Percentiles rank a stretch among this genome's conserved stretches.
phyloP scores from a whole-genome alignment of 2,113 vertebrate genomes.

The Rana temporaria region DNA sequence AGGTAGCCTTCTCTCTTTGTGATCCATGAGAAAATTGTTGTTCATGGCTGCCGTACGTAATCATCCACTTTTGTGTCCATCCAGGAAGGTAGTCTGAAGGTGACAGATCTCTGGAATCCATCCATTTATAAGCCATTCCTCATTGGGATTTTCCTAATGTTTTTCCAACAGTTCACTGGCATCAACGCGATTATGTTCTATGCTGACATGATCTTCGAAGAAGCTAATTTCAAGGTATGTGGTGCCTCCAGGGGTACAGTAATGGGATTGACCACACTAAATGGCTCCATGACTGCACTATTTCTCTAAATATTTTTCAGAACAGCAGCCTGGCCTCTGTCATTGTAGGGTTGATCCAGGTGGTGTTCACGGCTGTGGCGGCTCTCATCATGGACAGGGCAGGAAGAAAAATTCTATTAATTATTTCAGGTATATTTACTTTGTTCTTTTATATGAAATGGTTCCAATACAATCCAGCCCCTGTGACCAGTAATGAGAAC shows the following conservation, averaged over 20 bases:
- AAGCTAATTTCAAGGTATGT: conserved; percentile 85
- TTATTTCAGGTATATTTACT: conserved; percentile 79
- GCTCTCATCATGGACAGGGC: conserved; percentile 88
- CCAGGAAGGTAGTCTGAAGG: conserved; percentile 70
- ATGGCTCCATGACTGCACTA: neutral
- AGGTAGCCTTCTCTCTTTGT: conserved; percentile 67
- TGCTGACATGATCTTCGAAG: conserved; percentile 86
- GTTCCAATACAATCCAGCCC: too few species aligned
- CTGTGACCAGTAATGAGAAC: too few species aligned
- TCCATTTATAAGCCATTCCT: conserved; percentile 86
- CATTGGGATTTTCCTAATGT: conserved; percentile 86
- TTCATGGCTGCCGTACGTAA: too few species aligned
- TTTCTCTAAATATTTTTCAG: conserved; percentile 66
- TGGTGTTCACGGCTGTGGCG: conserved; percentile 84
- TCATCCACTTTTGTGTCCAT: neutral
- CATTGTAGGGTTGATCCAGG: conserved; percentile 83
- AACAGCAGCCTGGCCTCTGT: conserved; percentile 84
- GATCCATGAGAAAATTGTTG: neutral
- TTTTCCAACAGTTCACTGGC: conserved; percentile 90
- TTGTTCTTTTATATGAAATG: neutral
- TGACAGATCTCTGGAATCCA: conserved; percentile 77
- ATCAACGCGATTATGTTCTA: conserved; percentile 97
- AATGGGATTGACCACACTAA: neutral
- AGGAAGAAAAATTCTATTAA: conserved; percentile 85
- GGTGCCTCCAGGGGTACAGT: neutral